Conservation (phyloP, 2,797 vertebrate genomes). For the Poeciliopsis presidionis region DNA sequence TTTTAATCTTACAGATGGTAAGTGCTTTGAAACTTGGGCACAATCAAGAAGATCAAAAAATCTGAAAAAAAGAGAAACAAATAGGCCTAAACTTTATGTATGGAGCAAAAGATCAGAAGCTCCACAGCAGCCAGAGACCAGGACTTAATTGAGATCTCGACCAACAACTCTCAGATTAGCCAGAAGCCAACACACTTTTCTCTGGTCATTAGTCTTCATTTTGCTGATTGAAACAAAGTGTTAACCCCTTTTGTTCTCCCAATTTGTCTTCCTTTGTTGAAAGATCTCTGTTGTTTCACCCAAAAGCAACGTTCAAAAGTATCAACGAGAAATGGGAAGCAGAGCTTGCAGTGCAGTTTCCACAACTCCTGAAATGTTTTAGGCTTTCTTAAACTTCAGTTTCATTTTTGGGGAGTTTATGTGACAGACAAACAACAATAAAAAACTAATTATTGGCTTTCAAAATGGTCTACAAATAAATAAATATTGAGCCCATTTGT, state of each 20-base stretch:
- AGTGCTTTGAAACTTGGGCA: constrained; percentile 11
- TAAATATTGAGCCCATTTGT: background rate
- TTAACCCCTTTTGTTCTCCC: constrained; percentile 53
- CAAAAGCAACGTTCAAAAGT: constrained; percentile 28
- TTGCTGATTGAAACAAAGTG: constrained; percentile 60
- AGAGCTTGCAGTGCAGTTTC: background rate
- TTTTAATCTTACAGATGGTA: constrained; percentile 14
- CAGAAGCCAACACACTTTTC: constrained; percentile 38
- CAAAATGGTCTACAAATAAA: background rate
- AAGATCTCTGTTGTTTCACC: constrained; percentile 42
- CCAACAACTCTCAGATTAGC: constrained; percentile 59
- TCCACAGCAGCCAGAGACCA: constrained; percentile 39
- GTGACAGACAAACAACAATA: background rate
- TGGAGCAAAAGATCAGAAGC: constrained; percentile 36
- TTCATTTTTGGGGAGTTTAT: background rate
- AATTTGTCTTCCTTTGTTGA: constrained; percentile 39
- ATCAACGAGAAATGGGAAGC: constrained; percentile 34
- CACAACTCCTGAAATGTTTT: background rate
- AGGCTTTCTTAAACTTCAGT: background rate
- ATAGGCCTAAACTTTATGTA: constrained; percentile 3
- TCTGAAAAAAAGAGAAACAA: constrained; percentile 4
- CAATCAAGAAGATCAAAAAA: constrained; percentile 11
- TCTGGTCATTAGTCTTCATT: constrained; percentile 60
- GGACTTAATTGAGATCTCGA: constrained; percentile 56
- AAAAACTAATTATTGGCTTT: too few relatives aligned